These are phyloP conservation scores for Gallinago solitaria DNA, from an alignment of 2,797 vertebrate genomes.

Conservation along the genomic window DNA sequence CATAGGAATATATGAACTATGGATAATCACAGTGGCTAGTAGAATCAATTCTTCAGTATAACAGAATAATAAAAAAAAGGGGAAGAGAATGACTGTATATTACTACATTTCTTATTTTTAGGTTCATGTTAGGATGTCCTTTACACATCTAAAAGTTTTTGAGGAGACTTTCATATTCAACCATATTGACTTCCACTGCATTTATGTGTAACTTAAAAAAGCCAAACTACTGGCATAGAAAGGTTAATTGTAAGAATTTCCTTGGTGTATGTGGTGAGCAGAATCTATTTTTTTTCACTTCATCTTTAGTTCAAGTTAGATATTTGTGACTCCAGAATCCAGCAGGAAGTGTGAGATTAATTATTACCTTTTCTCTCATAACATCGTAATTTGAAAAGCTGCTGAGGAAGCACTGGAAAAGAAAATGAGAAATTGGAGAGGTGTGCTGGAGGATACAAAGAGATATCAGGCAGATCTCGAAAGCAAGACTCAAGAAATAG, in stretches of 20 bases:
- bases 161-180: neutral
- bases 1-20: neutral
- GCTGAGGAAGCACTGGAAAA: constrained; percentile 45
- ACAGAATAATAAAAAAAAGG: neutral
- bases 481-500: constrained; percentile 55
- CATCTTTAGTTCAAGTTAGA: neutral
- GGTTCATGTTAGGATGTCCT: neutral
- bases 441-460: constrained; percentile 35
- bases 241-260: neutral
- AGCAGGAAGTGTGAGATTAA: constrained; percentile 60
- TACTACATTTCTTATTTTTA: neutral
- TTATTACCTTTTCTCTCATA: constrained; percentile 68
- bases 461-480: constrained; percentile 29
- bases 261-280: neutral
- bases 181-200: neutral
- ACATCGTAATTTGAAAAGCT: constrained; percentile 49
- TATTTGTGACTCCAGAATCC: constrained; percentile 36
- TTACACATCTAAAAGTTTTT: neutral
- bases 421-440: constrained; percentile 53
- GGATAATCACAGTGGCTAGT: neutral
- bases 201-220: neutral
- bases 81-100: neutral
- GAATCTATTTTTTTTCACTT: neutral
- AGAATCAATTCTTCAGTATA: neutral
- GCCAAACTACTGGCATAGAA: neutral